phyloP scores from a whole-genome alignment of 2,888 invertebrate species.

The Bombylius major region DNA sequence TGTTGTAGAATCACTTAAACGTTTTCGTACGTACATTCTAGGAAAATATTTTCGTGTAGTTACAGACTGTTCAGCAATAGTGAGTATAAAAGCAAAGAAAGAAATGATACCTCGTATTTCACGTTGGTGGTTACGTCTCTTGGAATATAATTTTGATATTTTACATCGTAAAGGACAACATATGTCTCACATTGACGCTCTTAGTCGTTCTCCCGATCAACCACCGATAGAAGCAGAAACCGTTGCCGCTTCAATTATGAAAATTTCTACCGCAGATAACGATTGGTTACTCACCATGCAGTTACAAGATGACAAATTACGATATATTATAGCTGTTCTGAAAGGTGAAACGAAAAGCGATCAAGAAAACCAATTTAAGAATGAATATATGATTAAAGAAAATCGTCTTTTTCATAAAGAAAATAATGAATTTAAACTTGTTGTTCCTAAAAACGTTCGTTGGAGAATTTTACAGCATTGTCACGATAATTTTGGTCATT shows the following conservation, averaged over 20 bases:
- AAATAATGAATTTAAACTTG: slow-evolving; percentile 2
- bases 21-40: slow-evolving; percentile 16
- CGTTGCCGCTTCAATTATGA: background rate
- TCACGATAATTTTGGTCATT: slow-evolving; percentile 19
- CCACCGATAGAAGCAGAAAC: slow-evolving; percentile 1
- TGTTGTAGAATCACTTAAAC: slow-evolving; percentile 10
- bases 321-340: slow-evolving; percentile 7
- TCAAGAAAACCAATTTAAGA: slow-evolving; percentile 8
- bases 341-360: slow-evolving; percentile 3
- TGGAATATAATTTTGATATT: slow-evolving; percentile 14
- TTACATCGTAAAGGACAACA: slow-evolving; percentile 13
- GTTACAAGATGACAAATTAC: slow-evolving; percentile 6
- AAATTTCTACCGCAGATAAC: background rate
- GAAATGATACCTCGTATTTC: slow-evolving; percentile 13
- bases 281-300: slow-evolving; percentile 11
- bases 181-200: slow-evolving; percentile 12
- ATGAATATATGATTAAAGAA: slow-evolving; percentile 10
- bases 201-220: slow-evolving; percentile 8
- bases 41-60: slow-evolving; percentile 12
- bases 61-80: slow-evolving; percentile 1
- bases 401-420: slow-evolving; percentile 9
- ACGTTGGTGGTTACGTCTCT: slow-evolving; percentile 15
- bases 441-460: slow-evolving; percentile 11
- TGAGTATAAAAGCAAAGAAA: background rate
- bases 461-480: slow-evolving; percentile 9